phyloP scores from a whole-genome alignment of 2,113 vertebrate genomes.

The Pteruthius melanotis region DNA sequence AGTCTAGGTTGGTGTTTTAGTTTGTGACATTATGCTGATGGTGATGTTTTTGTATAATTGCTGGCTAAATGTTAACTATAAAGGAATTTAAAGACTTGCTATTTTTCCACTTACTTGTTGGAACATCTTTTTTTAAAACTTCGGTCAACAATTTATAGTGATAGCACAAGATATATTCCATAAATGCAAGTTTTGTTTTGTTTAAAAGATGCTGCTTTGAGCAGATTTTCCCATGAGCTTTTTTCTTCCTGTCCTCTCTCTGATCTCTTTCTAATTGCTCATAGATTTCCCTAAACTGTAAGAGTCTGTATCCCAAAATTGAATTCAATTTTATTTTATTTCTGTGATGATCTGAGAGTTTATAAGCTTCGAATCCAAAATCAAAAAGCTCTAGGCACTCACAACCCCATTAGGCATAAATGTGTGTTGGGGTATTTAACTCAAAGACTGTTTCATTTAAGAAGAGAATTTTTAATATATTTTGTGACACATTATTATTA shows the following conservation, averaged over 20 bases:
- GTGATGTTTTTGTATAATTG: not conserved
- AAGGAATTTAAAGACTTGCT: not conserved
- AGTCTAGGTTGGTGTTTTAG: not conserved
- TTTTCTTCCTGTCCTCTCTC: not conserved
- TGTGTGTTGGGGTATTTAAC: not conserved
- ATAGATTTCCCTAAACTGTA: not conserved
- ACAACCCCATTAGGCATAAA: accelerated
- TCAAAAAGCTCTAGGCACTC: not conserved
- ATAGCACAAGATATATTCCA: not conserved
- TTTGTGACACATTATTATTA: not conserved
- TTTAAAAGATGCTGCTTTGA: not conserved
- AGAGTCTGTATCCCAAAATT: not conserved
- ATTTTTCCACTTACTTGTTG: not conserved
- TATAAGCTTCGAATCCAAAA: not conserved
- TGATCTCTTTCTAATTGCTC: not conserved
- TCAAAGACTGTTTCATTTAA: not conserved
- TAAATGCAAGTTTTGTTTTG: not conserved
- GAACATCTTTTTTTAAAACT: not conserved
- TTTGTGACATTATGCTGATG: not conserved
- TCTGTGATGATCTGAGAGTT: not conserved
- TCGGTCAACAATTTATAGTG: not conserved
- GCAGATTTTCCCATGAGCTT: not conserved
- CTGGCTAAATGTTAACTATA: not conserved
- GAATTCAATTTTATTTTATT: not conserved
- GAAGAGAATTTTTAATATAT: not conserved